These are phyloP conservation scores for Drosophila flavopinicola DNA, from an alignment of 2,888 invertebrate species.

Conservation along the genomic window DNA sequence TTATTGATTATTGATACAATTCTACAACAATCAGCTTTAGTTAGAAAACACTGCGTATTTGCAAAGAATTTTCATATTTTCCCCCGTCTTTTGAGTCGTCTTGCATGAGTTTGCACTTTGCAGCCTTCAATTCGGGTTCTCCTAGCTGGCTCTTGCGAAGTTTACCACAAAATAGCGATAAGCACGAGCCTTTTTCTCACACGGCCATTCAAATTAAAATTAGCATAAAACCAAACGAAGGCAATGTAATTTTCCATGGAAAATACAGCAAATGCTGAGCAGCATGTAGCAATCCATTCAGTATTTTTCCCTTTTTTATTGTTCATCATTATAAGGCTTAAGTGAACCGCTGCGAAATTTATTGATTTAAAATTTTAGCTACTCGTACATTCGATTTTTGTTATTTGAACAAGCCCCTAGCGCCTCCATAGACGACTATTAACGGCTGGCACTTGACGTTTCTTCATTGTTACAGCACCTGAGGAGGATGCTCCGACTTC, in stretches of 20 bases:
- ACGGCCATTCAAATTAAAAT: conserved; percentile 72
- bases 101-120: conserved; percentile 7
- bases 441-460: conserved; percentile 60
- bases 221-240: conserved; percentile 58
- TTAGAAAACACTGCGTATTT: neutral
- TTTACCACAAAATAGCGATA: conserved; percentile 42
- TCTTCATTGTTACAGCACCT: conserved; percentile 49
- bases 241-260: conserved; percentile 76
- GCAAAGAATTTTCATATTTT: neutral
- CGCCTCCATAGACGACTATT: conserved; percentile 64
- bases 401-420: conserved; percentile 66
- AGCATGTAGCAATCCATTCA: conserved; percentile 10
- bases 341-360: conserved; percentile 60
- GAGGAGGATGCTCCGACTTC: conserved; percentile 8
- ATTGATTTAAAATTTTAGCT: conserved; percentile 77
- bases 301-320: conserved; percentile 36
- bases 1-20: too few relatives aligned
- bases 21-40: neutral
- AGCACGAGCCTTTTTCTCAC: conserved; percentile 71
- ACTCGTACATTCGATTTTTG: conserved; percentile 29
- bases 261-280: conserved; percentile 44
- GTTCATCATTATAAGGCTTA: conserved; percentile 31
- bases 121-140: conserved; percentile 2
- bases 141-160: conserved; percentile 49
- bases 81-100: neutral